phyloP scores from a whole-genome alignment of 1,140 invertebrate genomes.

The Dinoponera quadriceps region DNA sequence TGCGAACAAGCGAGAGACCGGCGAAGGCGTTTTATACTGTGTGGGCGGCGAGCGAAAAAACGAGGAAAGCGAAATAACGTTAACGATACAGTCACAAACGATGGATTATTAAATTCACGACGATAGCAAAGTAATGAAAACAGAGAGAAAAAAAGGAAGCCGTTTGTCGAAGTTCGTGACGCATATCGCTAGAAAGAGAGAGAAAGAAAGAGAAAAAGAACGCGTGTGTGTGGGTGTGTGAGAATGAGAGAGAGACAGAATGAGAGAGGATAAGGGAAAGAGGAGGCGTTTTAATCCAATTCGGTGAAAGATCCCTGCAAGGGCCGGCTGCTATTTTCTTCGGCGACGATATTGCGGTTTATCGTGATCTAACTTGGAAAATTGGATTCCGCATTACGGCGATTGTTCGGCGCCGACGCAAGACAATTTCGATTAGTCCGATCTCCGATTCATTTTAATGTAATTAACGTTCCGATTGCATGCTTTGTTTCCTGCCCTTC shows the following conservation, averaged over 20 bases:
- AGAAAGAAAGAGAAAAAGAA: no score
- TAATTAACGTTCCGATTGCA: conserved; percentile 86
- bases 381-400: conserved; percentile 47
- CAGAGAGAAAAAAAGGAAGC: no score
- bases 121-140: no score
- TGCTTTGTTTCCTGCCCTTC: conserved; percentile 83
- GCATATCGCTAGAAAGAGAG: no score
- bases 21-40: conserved; percentile 46
- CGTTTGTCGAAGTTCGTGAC: no score
- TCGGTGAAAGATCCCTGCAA: conserved; percentile 7
- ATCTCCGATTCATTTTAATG: conserved; percentile 85
- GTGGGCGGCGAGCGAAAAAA: not conserved
- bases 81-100: not conserved
- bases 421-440: conserved; percentile 80
- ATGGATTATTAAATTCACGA: not conserved
- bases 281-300: conserved; percentile 26
- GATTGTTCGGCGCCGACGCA: conserved; percentile 73
- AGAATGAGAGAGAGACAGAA: no score
- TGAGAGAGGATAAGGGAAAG: no score
- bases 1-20: conserved; percentile 53
- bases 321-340: conserved; percentile 42
- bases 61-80: not conserved
- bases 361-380: conserved; percentile 54
- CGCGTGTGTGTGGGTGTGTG: no score
- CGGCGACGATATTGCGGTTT: conserved; percentile 36